Evolutionary conservation across 2,888 invertebrate species (phyloP).

Genomic region (Tolmerus cingulatus): DNA sequence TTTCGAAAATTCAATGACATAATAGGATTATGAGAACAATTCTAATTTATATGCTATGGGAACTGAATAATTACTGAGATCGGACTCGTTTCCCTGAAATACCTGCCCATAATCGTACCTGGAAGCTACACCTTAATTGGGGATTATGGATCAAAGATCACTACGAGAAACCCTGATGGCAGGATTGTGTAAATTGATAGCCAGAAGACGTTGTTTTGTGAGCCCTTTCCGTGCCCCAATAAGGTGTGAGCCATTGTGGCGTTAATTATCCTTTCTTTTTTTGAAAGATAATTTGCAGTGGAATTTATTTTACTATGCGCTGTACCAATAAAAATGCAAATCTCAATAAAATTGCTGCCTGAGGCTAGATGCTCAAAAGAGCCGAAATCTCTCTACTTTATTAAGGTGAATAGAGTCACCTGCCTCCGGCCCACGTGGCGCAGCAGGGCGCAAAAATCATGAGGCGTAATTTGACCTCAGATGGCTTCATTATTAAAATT

Average conservation of each 20-base stretch:
- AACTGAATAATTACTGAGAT: background rate
- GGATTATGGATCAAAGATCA: constrained; percentile 5
- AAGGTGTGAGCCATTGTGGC: background rate
- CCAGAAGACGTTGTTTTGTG: background rate
- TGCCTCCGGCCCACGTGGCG: background rate
- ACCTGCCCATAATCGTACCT: background rate
- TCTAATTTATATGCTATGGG: background rate
- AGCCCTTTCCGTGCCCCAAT: background rate
- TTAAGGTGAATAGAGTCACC: background rate
- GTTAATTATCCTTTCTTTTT: background rate
- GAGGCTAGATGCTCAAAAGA: background rate
- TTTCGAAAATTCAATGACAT: background rate
- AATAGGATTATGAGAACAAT: constrained; percentile 1
- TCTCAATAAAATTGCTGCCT: background rate
- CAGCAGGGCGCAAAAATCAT: background rate
- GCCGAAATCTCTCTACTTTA: background rate
- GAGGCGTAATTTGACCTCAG: background rate
- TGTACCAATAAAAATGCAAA: background rate
- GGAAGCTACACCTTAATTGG: constrained; percentile 6
- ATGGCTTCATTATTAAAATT: constrained; percentile 3
- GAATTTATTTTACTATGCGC: background rate
- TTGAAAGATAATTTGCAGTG: background rate
- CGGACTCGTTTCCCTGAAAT: background rate
- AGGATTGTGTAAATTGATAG: background rate
- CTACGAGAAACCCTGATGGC: background rate